Evolutionary conservation across 2,888 invertebrate species (phyloP).

Genomic region (Panopea generosa): DNA sequence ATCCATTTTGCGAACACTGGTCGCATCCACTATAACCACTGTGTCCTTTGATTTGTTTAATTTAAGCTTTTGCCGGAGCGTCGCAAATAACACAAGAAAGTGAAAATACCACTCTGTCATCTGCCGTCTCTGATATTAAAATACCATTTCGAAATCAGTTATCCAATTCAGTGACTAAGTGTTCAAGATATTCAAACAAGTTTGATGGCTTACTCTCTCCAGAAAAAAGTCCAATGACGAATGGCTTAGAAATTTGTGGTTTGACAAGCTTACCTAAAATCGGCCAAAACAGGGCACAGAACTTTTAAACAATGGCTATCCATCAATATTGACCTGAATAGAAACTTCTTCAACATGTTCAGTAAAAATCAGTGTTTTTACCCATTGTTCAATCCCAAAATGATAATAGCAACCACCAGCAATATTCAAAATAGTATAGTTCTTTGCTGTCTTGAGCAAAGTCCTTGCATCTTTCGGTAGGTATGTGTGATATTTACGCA

Average conservation of each 20-base stretch:
- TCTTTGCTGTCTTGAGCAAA: neutral
- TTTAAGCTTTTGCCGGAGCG: slow-evolving; percentile 28
- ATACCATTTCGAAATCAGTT: slow-evolving; percentile 4
- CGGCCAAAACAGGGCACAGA: slow-evolving; percentile 27
- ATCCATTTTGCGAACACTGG: slow-evolving; percentile 27
- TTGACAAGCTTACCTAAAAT: slow-evolving; percentile 24
- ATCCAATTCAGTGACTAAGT: slow-evolving; percentile 25
- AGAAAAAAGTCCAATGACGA: slow-evolving; percentile 23
- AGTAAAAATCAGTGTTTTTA: neutral
- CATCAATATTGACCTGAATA: slow-evolving; percentile 15
- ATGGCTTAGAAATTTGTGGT: slow-evolving; percentile 25
- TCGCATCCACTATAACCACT: slow-evolving; percentile 32
- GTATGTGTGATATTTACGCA: neutral
- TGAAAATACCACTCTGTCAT: slow-evolving; percentile 1
- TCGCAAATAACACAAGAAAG: slow-evolving; percentile 38
- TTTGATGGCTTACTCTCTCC: slow-evolving; percentile 22
- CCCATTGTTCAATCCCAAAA: slow-evolving; percentile 15
- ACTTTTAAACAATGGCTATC: slow-evolving; percentile 28
- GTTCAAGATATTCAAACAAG: slow-evolving; percentile 5
- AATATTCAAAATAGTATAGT: slow-evolving; percentile 12
- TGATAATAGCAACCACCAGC: slow-evolving; percentile 27
- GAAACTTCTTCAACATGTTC: neutral
- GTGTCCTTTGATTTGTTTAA: slow-evolving; percentile 28
- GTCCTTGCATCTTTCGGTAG: slow-evolving; percentile 37
- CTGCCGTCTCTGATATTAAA: slow-evolving; percentile 14